Conservation (phyloP, 1,140 invertebrate genomes). For the Wasmannia auropunctata region DNA sequence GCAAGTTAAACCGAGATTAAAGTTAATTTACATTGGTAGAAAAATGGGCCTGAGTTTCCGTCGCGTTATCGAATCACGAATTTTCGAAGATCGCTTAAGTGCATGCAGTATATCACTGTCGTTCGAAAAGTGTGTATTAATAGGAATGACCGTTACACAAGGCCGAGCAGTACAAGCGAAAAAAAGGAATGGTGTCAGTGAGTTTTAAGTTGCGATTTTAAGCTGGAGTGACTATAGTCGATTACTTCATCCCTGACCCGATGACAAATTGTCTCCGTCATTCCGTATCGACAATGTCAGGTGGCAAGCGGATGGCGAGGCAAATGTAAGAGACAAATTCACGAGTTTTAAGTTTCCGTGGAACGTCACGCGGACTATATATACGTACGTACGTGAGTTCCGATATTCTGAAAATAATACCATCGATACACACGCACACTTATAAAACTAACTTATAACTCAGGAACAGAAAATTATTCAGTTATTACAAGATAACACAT, state of each 20-base stretch:
- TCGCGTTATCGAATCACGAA: not conserved
- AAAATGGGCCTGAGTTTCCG: not conserved
- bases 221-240: slow-evolving; percentile 15
- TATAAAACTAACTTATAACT: not conserved
- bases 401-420: slow-evolving; percentile 8
- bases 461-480: not conserved
- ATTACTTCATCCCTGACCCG: slow-evolving; percentile 51
- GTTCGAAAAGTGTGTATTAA: not conserved
- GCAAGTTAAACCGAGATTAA: too few relatives aligned
- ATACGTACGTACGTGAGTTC: not conserved
- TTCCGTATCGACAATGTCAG: slow-evolving; percentile 20
- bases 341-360: not conserved
- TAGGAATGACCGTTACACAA: not conserved
- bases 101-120: not conserved
- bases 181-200: not conserved
- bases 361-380: not conserved
- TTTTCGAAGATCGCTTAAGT: not conserved
- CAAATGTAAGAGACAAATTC: not conserved
- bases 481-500: not conserved
- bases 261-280: slow-evolving; percentile 53
- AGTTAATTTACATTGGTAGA: too few relatives aligned
- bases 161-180: not conserved
- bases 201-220: not conserved
- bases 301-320: not conserved
- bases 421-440: too few relatives aligned